These are phyloP conservation scores for Huso huso DNA, from an alignment of 2,797 vertebrate genomes.

Conservation along the genomic window DNA sequence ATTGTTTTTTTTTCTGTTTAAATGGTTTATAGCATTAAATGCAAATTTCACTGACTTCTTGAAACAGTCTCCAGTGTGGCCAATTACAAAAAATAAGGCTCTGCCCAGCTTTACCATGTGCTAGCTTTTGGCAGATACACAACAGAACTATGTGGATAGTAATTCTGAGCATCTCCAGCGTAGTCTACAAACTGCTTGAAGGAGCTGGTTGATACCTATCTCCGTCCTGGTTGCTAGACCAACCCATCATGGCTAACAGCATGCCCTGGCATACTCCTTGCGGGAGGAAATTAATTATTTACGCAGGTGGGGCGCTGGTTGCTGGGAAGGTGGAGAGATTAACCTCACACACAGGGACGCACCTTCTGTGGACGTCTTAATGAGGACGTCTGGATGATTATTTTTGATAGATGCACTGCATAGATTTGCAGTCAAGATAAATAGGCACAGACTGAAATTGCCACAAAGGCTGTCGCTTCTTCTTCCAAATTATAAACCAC, in stretches of 20 bases:
- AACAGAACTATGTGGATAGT: too few relatives aligned
- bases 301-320: constrained; percentile 17
- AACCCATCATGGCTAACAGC: not conserved
- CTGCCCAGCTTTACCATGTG: too few relatives aligned
- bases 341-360: constrained; percentile 33
- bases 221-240: not conserved
- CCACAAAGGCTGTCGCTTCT: not conserved
- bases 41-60: too few relatives aligned
- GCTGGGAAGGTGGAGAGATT: constrained; percentile 42
- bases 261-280: not conserved
- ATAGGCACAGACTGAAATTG: not conserved
- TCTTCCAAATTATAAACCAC: too few relatives aligned
- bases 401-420: constrained; percentile 6
- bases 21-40: too few relatives aligned
- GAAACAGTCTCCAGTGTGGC: too few relatives aligned
- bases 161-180: too few relatives aligned
- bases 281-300: not conserved
- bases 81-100: too few relatives aligned
- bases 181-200: too few relatives aligned
- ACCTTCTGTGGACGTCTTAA: constrained; percentile 16
- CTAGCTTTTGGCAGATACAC: too few relatives aligned
- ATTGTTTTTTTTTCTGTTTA: too few relatives aligned
- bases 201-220: not conserved
- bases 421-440: not conserved
- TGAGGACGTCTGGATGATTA: constrained; percentile 12